Conservation (phyloP, 1,140 invertebrate genomes). For the Myzus persicae region DNA sequence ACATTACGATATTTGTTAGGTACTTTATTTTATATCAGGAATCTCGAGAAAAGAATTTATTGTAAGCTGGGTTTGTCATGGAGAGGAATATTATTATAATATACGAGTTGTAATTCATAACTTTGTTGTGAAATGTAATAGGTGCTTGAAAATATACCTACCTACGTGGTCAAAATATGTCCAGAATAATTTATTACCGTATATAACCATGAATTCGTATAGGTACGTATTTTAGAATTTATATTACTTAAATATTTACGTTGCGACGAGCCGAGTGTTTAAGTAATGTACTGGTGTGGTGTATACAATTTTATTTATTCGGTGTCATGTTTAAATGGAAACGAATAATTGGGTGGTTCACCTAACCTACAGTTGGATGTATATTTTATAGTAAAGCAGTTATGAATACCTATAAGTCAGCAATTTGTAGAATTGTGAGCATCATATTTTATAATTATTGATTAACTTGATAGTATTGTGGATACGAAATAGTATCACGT, state of each 20-base stretch:
- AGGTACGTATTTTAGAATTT: background rate
- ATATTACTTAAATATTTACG: constrained; percentile 14
- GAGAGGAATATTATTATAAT: background rate
- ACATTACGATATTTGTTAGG: background rate
- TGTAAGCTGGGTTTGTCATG: background rate
- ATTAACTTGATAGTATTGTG: background rate
- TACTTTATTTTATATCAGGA: background rate
- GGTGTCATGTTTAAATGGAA: background rate
- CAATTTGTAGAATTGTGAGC: background rate
- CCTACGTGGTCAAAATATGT: constrained; percentile 13
- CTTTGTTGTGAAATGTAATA: constrained; percentile 3
- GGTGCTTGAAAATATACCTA: constrained; percentile 26
- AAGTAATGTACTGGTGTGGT: background rate
- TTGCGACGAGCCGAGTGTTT: background rate
- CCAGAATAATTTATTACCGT: constrained; percentile 20
- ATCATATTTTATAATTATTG: background rate
- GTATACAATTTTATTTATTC: background rate
- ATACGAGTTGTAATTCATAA: background rate
- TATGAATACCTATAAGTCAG: background rate
- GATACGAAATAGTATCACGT: background rate
- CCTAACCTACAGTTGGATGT: background rate
- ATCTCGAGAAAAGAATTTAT: background rate
- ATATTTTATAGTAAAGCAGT: background rate
- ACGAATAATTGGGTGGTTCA: background rate
- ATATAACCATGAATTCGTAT: constrained; percentile 1